phyloP scores from a whole-genome alignment of 2,113 vertebrate genomes.

The Chaetorhynchus papuensis region DNA sequence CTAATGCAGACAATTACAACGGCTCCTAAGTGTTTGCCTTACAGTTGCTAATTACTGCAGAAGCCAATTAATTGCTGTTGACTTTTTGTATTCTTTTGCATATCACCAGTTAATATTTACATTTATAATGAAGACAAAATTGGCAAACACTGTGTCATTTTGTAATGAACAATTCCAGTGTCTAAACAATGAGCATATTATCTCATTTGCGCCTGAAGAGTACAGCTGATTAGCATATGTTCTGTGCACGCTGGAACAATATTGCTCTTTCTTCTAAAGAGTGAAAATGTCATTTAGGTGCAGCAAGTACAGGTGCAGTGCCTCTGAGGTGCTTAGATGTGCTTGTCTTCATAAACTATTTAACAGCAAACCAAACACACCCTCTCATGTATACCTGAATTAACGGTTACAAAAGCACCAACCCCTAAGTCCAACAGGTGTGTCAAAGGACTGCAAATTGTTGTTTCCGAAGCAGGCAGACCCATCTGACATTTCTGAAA shows the following conservation, averaged over 20 bases:
- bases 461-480: not conserved
- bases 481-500: not conserved
- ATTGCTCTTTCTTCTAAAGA: slow-evolving; percentile 77
- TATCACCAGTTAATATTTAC: slow-evolving; percentile 89
- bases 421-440: too few relatives aligned
- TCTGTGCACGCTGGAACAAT: slow-evolving; percentile 71
- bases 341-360: slow-evolving; percentile 45
- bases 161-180: slow-evolving; percentile 88
- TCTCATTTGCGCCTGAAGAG: slow-evolving; percentile 83
- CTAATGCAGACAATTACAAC: slow-evolving; percentile 86
- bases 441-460: not conserved
- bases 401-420: not conserved
- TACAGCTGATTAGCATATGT: slow-evolving; percentile 85
- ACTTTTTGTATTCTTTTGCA: slow-evolving; percentile 90
- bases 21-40: slow-evolving; percentile 87
- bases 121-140: slow-evolving; percentile 92
- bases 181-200: slow-evolving; percentile 89
- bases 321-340: slow-evolving; percentile 61
- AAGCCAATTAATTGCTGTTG: slow-evolving; percentile 92
- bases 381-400: not conserved
- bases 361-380: not conserved
- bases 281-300: slow-evolving; percentile 65
- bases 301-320: slow-evolving; percentile 66
- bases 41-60: slow-evolving; percentile 88
- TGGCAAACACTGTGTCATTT: slow-evolving; percentile 91